phyloP scores from a whole-genome alignment of 2,113 vertebrate species.

The Loxodonta africana region DNA sequence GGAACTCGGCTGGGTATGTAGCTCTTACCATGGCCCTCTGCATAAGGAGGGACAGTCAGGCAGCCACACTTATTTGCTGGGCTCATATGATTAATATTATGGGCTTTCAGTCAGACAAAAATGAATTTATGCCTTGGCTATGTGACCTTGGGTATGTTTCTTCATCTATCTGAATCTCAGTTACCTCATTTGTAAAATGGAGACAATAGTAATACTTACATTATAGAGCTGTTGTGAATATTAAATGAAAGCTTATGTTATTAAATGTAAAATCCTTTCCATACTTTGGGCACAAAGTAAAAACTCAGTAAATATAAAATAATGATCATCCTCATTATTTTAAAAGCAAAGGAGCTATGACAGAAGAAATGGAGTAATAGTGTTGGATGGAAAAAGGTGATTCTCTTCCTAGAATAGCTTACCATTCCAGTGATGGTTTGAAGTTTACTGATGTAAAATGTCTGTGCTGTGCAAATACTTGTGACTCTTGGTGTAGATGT shows the following conservation, averaged over 20 bases:
- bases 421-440: not conserved
- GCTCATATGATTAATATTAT: not conserved
- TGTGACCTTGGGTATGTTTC: not conserved
- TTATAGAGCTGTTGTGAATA: not conserved
- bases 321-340: not conserved
- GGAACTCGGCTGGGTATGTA: not conserved
- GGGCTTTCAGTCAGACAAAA: not conserved
- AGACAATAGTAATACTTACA: not conserved
- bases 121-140: constrained; percentile 12
- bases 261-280: not conserved
- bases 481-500: not conserved
- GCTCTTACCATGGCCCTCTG: not conserved
- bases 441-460: not conserved
- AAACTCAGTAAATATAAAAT: constrained; percentile 36
- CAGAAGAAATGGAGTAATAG: not conserved
- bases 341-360: constrained; percentile 22
- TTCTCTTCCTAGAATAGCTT: not conserved
- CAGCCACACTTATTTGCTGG: not conserved
- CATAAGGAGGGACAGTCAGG: not conserved
- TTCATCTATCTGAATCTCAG: constrained; percentile 1
- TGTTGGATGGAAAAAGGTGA: not conserved
- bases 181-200: constrained; percentile 38
- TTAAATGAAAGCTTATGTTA: not conserved
- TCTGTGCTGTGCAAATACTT: constrained; percentile 21
- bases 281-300: not conserved